A percentile compares a stretch with the other conserved stretches of the same genome.
Evolutionary conservation across 2,888 invertebrate species (phyloP).

Genomic region (Mimumesa dahlbomi): DNA sequence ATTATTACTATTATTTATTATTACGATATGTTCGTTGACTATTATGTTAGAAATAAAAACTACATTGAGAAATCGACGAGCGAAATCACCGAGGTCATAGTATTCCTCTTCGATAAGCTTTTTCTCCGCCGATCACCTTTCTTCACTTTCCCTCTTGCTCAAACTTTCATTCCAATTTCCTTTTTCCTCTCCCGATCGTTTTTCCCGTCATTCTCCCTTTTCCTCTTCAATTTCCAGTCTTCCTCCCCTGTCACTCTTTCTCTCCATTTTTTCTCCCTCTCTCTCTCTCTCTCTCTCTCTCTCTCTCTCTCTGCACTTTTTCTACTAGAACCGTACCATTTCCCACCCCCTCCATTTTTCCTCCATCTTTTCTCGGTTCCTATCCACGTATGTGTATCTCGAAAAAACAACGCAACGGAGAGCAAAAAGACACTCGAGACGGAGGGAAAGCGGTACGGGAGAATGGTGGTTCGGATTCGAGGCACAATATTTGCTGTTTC

Average conservation of each 20-base stretch:
- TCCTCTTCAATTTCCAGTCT: too few relatives aligned
- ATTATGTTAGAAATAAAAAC: conserved; percentile 76
- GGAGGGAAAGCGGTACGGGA: conserved; percentile 31
- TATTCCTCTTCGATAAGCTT: background rate
- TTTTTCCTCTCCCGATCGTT: too few relatives aligned
- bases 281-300: too few relatives aligned
- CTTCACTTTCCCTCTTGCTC: too few relatives aligned
- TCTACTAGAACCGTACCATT: too few relatives aligned
- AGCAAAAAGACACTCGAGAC: conserved; percentile 17
- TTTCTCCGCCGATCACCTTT: too few relatives aligned
- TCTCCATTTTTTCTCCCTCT: too few relatives aligned
- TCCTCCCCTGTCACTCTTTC: too few relatives aligned
- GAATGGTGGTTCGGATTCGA: conserved; percentile 13
- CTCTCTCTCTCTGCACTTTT: too few relatives aligned
- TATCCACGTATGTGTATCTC: conserved; percentile 4
- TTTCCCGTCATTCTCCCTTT: too few relatives aligned
- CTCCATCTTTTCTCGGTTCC: conserved; percentile 2
- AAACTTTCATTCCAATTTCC: too few relatives aligned
- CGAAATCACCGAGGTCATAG: background rate
- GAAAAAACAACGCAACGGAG: conserved; percentile 13
- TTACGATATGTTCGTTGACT: conserved; percentile 75
- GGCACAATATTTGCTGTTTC: conserved; percentile 47
- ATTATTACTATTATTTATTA: conserved; percentile 72
- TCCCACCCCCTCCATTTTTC: conserved; percentile 6
- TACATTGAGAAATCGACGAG: conserved; percentile 39